A percentile compares a stretch with the other conserved stretches of the same genome.
Evolutionary conservation across 2,797 vertebrate species (phyloP).

Genomic region (Harpagifer antarcticus): DNA sequence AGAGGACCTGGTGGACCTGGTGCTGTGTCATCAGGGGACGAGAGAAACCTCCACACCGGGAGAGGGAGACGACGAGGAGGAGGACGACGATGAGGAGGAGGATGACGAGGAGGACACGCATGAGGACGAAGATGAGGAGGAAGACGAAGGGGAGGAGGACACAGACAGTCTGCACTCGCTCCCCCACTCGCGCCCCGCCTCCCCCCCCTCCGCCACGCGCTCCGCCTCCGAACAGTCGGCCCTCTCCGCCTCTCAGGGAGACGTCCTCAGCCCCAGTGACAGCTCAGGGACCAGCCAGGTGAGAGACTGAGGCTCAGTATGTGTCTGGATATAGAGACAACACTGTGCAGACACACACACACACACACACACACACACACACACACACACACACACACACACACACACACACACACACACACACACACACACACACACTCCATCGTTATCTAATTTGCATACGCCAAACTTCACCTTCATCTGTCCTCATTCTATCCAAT

Average conservation of each 20-base stretch:
- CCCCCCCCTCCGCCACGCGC: constrained; percentile 83
- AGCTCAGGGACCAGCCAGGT: constrained; percentile 90
- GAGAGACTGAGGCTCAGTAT: constrained; percentile 6
- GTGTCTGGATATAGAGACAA: not conserved
- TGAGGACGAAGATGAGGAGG: constrained; percentile 68
- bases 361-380: constrained; percentile 15
- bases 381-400: not conserved
- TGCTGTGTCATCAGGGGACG: constrained; percentile 91
- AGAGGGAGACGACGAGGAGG: constrained; percentile 76
- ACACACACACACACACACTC: constrained; percentile 10
- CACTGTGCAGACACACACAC: not conserved
- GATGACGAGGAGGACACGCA: constrained; percentile 13
- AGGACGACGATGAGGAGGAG: constrained; percentile 84
- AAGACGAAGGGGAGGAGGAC: constrained; percentile 80
- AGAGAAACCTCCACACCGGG: constrained; percentile 80
- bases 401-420: not conserved
- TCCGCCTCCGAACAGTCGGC: constrained; percentile 87
- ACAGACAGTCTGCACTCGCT: constrained; percentile 86
- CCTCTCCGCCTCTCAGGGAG: constrained; percentile 88
- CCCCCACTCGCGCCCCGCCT: constrained; percentile 83
- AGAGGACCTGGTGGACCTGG: constrained; percentile 96
- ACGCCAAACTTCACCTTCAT: constrained; percentile 47
- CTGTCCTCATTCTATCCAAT: constrained; percentile 67
- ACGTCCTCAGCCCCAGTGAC: constrained; percentile 86
- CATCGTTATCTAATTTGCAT: constrained; percentile 45